Conservation (phyloP, 2,888 invertebrate species). For the Tenthredo scrophulariae region DNA sequence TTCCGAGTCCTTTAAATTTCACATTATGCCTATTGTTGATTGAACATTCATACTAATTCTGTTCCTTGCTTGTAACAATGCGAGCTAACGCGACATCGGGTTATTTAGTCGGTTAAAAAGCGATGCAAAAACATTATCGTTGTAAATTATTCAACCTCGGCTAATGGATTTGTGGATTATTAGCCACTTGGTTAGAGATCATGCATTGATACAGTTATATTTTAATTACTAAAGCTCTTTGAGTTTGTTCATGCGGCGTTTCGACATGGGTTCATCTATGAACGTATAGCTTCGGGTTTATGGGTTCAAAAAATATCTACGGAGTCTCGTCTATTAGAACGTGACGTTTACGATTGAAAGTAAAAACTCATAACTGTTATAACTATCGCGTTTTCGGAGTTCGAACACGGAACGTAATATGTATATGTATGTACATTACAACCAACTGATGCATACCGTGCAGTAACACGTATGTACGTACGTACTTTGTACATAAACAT, state of each 20-base stretch:
- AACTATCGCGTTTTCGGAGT: constrained; percentile 3
- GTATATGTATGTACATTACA: background rate
- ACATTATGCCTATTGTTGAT: background rate
- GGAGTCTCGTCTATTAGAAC: background rate
- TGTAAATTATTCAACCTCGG: background rate
- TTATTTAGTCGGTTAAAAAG: background rate
- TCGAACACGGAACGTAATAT: background rate
- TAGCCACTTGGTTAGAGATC: background rate
- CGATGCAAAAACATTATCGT: background rate
- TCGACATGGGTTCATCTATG: background rate
- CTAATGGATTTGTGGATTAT: background rate
- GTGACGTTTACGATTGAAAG: constrained; percentile 41
- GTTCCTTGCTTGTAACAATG: background rate
- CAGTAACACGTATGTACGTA: background rate
- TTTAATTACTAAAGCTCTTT: background rate
- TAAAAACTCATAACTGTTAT: constrained; percentile 2
- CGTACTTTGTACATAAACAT: background rate
- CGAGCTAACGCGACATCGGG: background rate
- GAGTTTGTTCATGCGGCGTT: background rate
- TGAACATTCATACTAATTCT: background rate
- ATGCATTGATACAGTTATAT: background rate
- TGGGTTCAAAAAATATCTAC: background rate
- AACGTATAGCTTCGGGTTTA: background rate
- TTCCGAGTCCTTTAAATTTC: background rate
- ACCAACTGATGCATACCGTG: background rate